Base-by-base conservation (phyloP, 2,113 vertebrate species). In the Hystrix brachyura region DNA sequence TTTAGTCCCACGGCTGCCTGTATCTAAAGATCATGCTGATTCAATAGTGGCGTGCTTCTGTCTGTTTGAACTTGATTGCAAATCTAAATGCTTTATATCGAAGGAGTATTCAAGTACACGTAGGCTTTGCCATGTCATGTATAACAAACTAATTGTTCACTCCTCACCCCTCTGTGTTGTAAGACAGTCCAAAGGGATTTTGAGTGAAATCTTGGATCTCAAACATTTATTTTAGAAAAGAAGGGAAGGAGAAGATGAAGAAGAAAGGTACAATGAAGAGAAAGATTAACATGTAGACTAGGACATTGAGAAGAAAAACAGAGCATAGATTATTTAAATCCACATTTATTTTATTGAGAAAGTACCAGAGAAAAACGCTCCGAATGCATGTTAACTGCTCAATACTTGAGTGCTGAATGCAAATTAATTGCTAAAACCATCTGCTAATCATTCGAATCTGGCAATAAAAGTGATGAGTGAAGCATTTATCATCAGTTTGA, bases 401-500 rank as follows among this genome's bases (percentile, higher is more conserved):
- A 87, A 71, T 80, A 87, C 94, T 74, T 93, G 76, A 95, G 46
- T 97, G 38, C 57, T 95, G 96, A 98, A 97, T 97, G 88, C 53
- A 97, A 92, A 93, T 82, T 85, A 87, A 97, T 97, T 97, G 60
- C 93, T 79, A 92, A 96, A 93, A 95, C 51, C 57, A 93, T 97
- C 91, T 97, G 97, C 87, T 74, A 78, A 94, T 97, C 96, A 95
- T 96, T 97, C 96, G 34, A 97, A 80, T 97, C 93, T 88, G 72
- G 92, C 98, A 98, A 94, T 90, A 97, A 78, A 94, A 90, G 9
- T 96, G 94, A 94, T 90, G 80, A 94, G 94, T 90, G 94, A 96
- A 96, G n/a, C 87, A 94, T 97, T 98, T 96, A 94, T 97, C 97
- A 97, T 97, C 84, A 95, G 38, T 69, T 38, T 92, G 91, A 96